These are phyloP conservation scores for Phalacrocorax aristotelis DNA, from an alignment of 2,113 vertebrate genomes.

Conservation along the genomic window DNA sequence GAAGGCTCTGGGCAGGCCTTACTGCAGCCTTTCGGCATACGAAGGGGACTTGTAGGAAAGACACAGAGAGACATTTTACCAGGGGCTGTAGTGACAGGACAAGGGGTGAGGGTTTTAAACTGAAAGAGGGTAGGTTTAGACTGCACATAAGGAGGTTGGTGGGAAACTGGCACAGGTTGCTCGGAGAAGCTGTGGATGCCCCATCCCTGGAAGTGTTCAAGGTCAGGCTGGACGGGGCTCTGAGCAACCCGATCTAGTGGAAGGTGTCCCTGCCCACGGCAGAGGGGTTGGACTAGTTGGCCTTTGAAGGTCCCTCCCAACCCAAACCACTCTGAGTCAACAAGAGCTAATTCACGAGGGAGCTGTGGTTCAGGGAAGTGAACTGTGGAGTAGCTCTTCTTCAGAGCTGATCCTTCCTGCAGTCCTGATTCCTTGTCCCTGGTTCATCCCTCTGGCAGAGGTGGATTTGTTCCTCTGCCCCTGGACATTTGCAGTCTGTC, in stretches of 20 bases:
- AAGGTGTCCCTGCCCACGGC: not conserved
- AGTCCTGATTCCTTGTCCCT: not conserved
- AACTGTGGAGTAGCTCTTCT: not conserved
- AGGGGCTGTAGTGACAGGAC: not conserved
- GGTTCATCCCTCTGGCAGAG: not conserved
- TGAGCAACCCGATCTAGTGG: not conserved
- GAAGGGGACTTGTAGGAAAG: not conserved
- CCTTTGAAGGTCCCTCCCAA: not conserved
- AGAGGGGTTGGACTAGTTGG: no score
- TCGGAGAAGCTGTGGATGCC: not conserved
- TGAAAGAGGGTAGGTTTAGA: not conserved
- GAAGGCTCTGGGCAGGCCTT: not conserved
- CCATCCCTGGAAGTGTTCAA: not conserved
- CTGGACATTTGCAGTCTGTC: no score
- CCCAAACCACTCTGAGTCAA: not conserved
- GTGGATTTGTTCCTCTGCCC: not conserved
- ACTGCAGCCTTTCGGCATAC: not conserved
- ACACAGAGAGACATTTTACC: not conserved
- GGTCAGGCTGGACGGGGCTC: not conserved
- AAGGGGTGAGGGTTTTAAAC: not conserved
- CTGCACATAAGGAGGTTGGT: not conserved
- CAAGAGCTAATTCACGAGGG: fast-evolving
- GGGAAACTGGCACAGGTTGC: not conserved
- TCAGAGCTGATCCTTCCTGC: not conserved
- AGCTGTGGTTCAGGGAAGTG: not conserved